phyloP scores from a whole-genome alignment of 1,140 invertebrate species.

The Brachionus rubens region DNA sequence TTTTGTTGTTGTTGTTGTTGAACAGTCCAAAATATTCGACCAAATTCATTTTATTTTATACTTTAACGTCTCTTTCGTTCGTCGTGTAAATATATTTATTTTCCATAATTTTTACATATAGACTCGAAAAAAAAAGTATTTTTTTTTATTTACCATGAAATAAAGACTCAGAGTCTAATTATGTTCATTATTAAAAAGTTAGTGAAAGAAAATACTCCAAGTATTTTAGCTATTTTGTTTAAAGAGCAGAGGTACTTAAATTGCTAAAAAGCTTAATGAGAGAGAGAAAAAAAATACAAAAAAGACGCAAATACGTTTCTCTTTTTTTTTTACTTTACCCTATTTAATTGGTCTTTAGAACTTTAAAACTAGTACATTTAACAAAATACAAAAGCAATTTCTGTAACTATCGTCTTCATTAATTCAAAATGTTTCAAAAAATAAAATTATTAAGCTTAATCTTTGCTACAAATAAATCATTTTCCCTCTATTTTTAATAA shows the following conservation, averaged over 20 bases:
- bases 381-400: not conserved
- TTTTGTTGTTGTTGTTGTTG: not conserved
- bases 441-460: too few species aligned
- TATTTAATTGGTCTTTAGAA: constrained; percentile 13
- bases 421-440: too few species aligned
- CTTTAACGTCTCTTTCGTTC: not conserved
- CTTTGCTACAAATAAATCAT: too few species aligned
- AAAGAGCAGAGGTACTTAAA: constrained; percentile 41
- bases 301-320: constrained; percentile 14
- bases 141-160: constrained; percentile 42
- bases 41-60: constrained; percentile 29
- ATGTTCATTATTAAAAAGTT: constrained; percentile 14
- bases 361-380: not conserved
- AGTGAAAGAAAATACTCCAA: constrained; percentile 11
- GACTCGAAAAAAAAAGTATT: constrained; percentile 14
- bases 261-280: constrained; percentile 34
- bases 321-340: not conserved
- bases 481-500: too few species aligned
- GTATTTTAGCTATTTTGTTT: constrained; percentile 38
- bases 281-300: not conserved
- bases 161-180: constrained; percentile 24
- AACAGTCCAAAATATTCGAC: constrained; percentile 13
- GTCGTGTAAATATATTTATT: not conserved
- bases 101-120: constrained; percentile 32
- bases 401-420: not conserved